These are phyloP conservation scores for Calypte anna DNA, from an alignment of 2,113 vertebrate genomes.

Conservation along the genomic window DNA sequence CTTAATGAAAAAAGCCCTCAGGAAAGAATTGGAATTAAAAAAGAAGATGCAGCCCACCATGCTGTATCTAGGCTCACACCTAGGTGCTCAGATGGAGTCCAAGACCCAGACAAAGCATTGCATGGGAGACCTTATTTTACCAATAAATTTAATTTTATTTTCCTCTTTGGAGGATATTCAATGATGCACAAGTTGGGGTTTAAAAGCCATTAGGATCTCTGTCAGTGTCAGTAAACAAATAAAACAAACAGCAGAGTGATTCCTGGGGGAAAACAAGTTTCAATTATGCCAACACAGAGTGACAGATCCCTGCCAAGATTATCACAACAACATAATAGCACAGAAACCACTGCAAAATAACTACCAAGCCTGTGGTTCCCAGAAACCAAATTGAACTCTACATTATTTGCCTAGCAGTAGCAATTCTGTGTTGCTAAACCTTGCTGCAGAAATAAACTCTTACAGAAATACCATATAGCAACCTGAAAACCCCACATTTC, in stretches of 20 bases:
- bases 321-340: constrained; percentile 66
- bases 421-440: constrained; percentile 4
- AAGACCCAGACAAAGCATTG: constrained; percentile 20
- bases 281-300: constrained; percentile 67
- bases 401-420: not conserved
- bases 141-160: constrained; percentile 70
- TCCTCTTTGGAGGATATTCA: constrained; percentile 70
- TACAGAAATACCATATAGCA: not conserved
- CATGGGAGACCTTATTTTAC: constrained; percentile 22
- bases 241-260: constrained; percentile 69
- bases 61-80: not conserved
- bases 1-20: not conserved
- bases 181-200: constrained; percentile 73
- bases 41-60: not conserved
- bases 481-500: not conserved
- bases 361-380: constrained; percentile 7
- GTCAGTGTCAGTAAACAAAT: constrained; percentile 77
- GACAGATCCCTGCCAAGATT: constrained; percentile 74
- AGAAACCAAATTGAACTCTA: constrained; percentile 13
- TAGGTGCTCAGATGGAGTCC: constrained; percentile 7
- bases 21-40: not conserved
- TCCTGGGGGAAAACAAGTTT: constrained; percentile 72
- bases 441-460: not conserved
- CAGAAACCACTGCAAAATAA: constrained; percentile 66
- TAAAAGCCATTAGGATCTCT: constrained; percentile 75